Evolutionary conservation across 2,113 vertebrate genomes (phyloP).

Genomic region (Grus americana): DNA sequence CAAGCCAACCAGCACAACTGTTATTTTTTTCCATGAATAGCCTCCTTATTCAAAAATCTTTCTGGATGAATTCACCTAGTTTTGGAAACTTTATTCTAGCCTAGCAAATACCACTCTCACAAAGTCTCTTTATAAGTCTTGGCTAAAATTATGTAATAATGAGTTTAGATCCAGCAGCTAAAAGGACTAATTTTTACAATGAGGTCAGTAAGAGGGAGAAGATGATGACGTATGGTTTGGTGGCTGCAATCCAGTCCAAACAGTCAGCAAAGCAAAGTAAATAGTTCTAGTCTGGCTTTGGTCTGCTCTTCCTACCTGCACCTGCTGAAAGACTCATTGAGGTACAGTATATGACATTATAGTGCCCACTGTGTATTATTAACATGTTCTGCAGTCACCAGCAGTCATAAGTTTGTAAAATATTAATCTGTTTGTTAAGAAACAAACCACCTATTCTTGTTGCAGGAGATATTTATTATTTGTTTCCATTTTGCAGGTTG

Average conservation of each 20-base stretch:
- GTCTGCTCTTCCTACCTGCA: slow-evolving; percentile 25
- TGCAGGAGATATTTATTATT: neutral
- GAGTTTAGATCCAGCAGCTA: neutral
- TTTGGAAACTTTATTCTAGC: slow-evolving; percentile 13
- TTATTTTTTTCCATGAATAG: neutral
- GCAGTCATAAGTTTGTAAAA: neutral
- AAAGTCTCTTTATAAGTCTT: slow-evolving; percentile 18
- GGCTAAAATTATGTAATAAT: slow-evolving; percentile 50
- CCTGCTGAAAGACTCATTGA: slow-evolving; percentile 49
- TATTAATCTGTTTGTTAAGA: neutral
- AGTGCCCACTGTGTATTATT: neutral
- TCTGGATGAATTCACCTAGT: slow-evolving; percentile 24
- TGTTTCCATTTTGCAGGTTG: neutral
- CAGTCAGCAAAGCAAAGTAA: slow-evolving; percentile 18
- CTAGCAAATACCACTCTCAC: slow-evolving; percentile 30
- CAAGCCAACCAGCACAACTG: neutral
- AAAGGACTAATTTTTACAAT: slow-evolving; percentile 10
- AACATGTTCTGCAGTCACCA: neutral
- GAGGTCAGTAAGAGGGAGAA: slow-evolving; percentile 31
- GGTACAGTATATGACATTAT: neutral
- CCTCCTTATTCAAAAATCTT: slow-evolving; percentile 2
- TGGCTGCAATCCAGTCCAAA: slow-evolving; percentile 53
- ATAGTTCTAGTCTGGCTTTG: slow-evolving; percentile 34
- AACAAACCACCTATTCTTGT: neutral
- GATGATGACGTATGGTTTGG: neutral